Evolutionary conservation across 2,888 invertebrate genomes (phyloP), one percentile per base, ranked within the genome.

Genomic region (Masnerella sp.): DNA sequence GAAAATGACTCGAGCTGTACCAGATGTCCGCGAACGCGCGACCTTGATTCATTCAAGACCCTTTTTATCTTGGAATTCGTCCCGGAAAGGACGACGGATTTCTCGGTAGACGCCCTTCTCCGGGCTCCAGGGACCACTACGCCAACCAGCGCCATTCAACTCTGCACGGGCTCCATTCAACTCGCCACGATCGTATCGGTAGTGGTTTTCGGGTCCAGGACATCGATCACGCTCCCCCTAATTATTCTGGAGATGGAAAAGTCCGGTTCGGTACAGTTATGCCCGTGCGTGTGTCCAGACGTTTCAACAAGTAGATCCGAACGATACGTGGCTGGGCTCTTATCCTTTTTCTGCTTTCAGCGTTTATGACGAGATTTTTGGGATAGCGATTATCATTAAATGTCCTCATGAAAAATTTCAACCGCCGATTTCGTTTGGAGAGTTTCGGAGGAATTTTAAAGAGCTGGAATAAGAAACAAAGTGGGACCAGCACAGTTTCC

Each of bases 21-120:
- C 72, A 73, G 72, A 69, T 72, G 72, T 72, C 56, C 72, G 40
- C 71, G 69, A 51, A 77, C 78, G 69, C 43, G 56, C 67, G 73
- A 68, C 84, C 85, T 85, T 83, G 86, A 86, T 87, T 87, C 87
- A 86, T 87, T 86, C 87, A 86, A 78, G 83, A 81, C 82, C 84
- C 83, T 82, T 84, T 87, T 85, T 85, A 85, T 86, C 86, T 86
- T 76, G 84, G 86, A 86, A 87, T 87, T 86, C 83, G 84, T 87
- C 87, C 86, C 86, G 87, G 87, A 87, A 87, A 87, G 86, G 85
- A 85, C 84, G 86, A 83, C 78, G 78, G 83, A 85, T 87, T 87
- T 87, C 87, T 87, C 65, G 84, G 87, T 86, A 87, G 82, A 76
- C 76, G 70, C 75, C 75, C 78, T 77, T 71, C 77, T 59, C 67